Percentiles rank a stretch among this genome's conserved stretches.
Conservation (phyloP, 2,888 invertebrate genomes). For the Conchocele bisecta region DNA sequence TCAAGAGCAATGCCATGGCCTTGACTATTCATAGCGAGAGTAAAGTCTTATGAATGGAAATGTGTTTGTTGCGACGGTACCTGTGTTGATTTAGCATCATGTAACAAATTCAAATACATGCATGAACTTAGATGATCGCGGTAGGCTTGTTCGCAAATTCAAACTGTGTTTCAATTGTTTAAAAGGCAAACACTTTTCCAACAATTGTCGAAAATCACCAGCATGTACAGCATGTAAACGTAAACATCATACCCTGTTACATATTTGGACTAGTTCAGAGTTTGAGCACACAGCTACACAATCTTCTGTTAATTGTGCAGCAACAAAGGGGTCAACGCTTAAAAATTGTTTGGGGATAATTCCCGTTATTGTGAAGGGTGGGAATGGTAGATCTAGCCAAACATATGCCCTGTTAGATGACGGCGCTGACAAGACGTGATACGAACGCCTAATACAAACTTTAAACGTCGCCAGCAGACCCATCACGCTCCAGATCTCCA, state of each 20-base stretch:
- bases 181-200: conserved; percentile 33
- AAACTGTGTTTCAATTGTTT: conserved; percentile 39
- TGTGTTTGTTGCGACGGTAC: no score
- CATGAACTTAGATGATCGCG: no score
- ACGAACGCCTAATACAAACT: conserved; percentile 18
- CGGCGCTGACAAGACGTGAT: conserved; percentile 21
- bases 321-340: background rate
- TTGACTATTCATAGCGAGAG: no score
- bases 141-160: conserved; percentile 12
- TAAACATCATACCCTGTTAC: conserved; percentile 28
- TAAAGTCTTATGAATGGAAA: no score
- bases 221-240: conserved; percentile 27
- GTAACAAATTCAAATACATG: no score
- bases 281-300: background rate
- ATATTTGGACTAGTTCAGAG: conserved; percentile 14
- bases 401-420: conserved; percentile 25
- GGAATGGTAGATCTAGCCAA: conserved; percentile 1
- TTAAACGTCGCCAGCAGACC: conserved; percentile 15
- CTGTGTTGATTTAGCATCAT: no score
- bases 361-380: conserved; percentile 10
- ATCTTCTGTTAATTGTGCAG: conserved; percentile 2
- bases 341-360: conserved; percentile 11
- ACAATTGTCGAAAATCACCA: conserved; percentile 16
- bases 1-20: no score
- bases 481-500: conserved; percentile 2